A percentile compares a stretch with the other conserved stretches of the same genome.
These are phyloP conservation scores for Diarsia rubi DNA, from an alignment of 2,888 invertebrate species.

Conservation along the genomic window DNA sequence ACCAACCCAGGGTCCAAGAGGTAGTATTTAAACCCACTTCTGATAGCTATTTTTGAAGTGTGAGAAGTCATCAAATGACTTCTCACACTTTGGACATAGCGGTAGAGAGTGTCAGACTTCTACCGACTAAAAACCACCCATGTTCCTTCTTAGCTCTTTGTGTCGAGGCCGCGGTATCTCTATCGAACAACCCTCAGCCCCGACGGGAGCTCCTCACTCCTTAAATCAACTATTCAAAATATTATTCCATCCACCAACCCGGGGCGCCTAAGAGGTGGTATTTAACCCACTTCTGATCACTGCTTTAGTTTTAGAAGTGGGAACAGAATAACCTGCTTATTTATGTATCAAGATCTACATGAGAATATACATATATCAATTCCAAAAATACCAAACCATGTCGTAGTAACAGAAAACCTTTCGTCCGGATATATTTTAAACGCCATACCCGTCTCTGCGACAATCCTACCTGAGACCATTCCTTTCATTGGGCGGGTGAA, in stretches of 20 bases:
- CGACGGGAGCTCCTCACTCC: neutral
- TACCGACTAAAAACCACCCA: too few relatives aligned
- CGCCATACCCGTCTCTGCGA: neutral
- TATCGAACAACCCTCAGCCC: too few relatives aligned
- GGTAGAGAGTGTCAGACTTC: too few relatives aligned
- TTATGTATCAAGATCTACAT: neutral
- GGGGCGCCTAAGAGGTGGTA: neutral
- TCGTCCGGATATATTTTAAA: constrained; percentile 18
- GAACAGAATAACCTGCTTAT: neutral
- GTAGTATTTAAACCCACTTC: too few relatives aligned
- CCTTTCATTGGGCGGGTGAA: constrained; percentile 31
- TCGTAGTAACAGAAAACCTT: neutral
- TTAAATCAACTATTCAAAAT: neutral
- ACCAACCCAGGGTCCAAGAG: too few relatives aligned
- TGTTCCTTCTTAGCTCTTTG: too few relatives aligned
- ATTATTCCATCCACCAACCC: neutral
- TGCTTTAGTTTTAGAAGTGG: neutral
- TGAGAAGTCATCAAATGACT: too few relatives aligned
- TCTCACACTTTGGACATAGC: too few relatives aligned
- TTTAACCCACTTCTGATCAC: neutral
- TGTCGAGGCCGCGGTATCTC: too few relatives aligned
- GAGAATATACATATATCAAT: neutral
- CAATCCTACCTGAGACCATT: neutral
- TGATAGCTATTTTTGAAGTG: too few relatives aligned
- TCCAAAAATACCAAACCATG: neutral